Base-by-base conservation (phyloP, 2,113 vertebrate species). In the Triplophysa rosa region DNA sequence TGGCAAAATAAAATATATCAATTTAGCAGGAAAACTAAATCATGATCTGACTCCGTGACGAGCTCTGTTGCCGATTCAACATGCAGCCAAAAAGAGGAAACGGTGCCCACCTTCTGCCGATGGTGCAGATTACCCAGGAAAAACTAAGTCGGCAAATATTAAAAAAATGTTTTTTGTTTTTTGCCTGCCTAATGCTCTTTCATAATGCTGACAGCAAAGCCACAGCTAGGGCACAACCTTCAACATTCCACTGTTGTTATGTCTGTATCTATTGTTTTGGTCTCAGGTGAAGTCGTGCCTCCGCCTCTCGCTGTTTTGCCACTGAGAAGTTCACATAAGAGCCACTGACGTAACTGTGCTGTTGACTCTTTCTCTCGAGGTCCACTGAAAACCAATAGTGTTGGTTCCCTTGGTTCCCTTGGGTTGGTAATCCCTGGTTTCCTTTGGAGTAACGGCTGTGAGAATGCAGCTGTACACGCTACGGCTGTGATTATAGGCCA, bases 221-320 rank as follows among this genome's bases (percentile, higher is more conserved):
- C 69, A 85, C 54, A 45, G 69, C 4, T 73, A 85, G 87, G 86
- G 85, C 82, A 86, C 26, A 81, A 23, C 73, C 75, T 75, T 13
- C 77, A 85, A 89, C 81, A 89, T 88, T 88, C 80, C 66, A 59
- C 26, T 2, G 62, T 65, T 85, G 83, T 87, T 89, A 79, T 78
- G 84, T 87, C 81, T 86, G 79, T 65, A 21, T 24, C 66, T 1
- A 54, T 77, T 79, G 84, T 86, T 87, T 80, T 80, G 63, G 26
- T 76, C 23, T 77, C 77, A 87, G 85, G 84, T 89, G 81, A 79
- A 70, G 61, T 62, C 24, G 0, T 29, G 23, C 61, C 80, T 82
- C 67, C 73, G 2, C 79, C 26, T 14, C 7, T 45, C 4, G 66
- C 45, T 54, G 77, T 80, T 82, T 82, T 47, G 69, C 45, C 67